Percentiles rank a stretch among this genome's conserved stretches.
phyloP scores from a whole-genome alignment of 2,888 invertebrate genomes.

The Dioctria linearis region DNA sequence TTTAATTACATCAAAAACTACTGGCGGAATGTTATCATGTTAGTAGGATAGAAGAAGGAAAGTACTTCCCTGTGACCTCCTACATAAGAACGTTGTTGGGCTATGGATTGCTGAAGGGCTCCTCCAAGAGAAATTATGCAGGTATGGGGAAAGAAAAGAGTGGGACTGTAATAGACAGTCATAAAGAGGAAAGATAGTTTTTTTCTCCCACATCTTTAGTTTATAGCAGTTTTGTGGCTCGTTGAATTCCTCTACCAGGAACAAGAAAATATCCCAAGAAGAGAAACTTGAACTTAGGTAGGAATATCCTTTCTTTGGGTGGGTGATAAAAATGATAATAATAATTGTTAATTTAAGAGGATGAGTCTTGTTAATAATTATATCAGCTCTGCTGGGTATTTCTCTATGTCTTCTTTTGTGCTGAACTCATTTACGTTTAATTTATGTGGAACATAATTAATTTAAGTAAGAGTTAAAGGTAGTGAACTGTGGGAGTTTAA shows the following conservation, averaged over 20 bases:
- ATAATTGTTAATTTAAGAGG: neutral
- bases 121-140: neutral
- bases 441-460: no score
- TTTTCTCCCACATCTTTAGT: neutral
- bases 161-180: constrained; percentile 28
- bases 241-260: neutral
- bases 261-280: neutral
- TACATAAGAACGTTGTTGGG: neutral
- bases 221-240: constrained; percentile 6
- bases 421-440: no score
- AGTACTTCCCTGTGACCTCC: constrained; percentile 36
- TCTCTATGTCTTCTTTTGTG: no score
- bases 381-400: no score
- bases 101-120: constrained; percentile 4
- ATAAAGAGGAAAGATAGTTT: constrained; percentile 5
- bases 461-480: no score
- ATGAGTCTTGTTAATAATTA: neutral
- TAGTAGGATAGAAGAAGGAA: neutral
- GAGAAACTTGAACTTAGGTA: neutral
- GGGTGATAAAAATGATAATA: neutral
- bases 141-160: constrained; percentile 8
- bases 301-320: neutral
- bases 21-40: neutral
- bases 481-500: no score
- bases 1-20: constrained; percentile 53